Evolutionary conservation across 23 tunicate species (phyloP).

Genomic region (Oikopleura dioica): DNA sequence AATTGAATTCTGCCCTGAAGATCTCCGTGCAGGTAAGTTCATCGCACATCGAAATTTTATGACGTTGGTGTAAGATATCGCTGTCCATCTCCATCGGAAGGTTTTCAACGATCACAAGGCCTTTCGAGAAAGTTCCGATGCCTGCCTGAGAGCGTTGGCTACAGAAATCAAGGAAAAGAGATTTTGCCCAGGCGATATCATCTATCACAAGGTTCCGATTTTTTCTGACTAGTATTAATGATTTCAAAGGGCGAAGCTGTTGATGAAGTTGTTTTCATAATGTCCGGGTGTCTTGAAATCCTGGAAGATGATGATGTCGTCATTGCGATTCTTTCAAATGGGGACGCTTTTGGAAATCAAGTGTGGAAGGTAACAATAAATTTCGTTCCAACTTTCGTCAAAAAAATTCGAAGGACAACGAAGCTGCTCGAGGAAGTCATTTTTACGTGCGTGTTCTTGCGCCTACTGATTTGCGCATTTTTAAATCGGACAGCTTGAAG

Average conservation of each 20-base stretch:
- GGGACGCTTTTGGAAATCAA: constrained; percentile 6
- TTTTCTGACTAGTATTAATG: background rate
- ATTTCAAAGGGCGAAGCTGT: background rate
- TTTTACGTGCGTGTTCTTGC: background rate
- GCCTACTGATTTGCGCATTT: background rate
- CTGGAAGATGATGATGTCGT: constrained; percentile 12
- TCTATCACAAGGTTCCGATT: background rate
- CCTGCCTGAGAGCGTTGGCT: background rate
- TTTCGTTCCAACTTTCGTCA: background rate
- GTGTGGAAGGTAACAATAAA: background rate
- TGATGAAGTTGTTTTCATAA: constrained; percentile 1
- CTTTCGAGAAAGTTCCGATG: constrained; percentile 5
- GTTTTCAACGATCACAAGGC: constrained; percentile 13
- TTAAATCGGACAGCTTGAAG: background rate
- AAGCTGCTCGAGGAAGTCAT: no score
- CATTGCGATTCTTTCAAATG: constrained; percentile 7
- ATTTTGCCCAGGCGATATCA: background rate
- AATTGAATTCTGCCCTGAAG: constrained; percentile 8
- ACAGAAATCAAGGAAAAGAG: background rate
- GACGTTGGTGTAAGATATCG: no score
- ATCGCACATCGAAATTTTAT: no score
- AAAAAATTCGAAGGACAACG: no score
- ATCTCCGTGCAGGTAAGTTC: constrained; percentile 9
- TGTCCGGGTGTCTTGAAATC: background rate
- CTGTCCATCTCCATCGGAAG: constrained; percentile 7